Evolutionary conservation across 2,888 invertebrate genomes (phyloP), one percentile per base, ranked within the genome.

Genomic region (Lepidonotus clava): DNA sequence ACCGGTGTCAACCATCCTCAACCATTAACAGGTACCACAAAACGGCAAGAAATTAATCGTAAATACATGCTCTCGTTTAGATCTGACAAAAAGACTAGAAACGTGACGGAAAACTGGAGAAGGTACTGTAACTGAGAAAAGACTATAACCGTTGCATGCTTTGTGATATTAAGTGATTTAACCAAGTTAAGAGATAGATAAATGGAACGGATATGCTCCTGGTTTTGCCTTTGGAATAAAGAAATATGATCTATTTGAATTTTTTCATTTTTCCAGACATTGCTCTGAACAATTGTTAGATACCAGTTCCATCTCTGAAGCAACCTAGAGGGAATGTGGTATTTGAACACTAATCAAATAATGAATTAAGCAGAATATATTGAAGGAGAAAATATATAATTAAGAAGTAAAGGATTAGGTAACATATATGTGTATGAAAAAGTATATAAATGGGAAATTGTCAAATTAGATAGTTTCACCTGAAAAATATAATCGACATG

Each of bases 1-100:
- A 80, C 41, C 80, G 24, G 6, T 46, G 46, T 71, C 36, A 71
- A 61, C 38, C 71, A 71, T 71, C 21, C 80, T 46, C 80, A 80
- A 80, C 4, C 80, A 46, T 24, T 24, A 66, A 66, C 66, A 66
- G 28, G 24, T 8, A 66, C 11, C 6, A 66, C 11, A 66, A 51
- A 11, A 51, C 21, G 51, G 51, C 51, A 51, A 14, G 51, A n/a
- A n/a, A 11, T 51, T 51, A 51, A 51, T 51, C 51, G 21, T 14
- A 14, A 51, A 14, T 51, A 51, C 21, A 51, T 11, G 11, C 11
- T 14, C 51, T 14, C 11, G 51, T 14, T 51, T 21, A 21, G 51
- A 11, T 51, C 66, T 24, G 66, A 66, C 6, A 51, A 51, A 66
- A 66, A 24, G 24, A 66, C n/a, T 66, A 66, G n/a, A 8, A 66